Conservation (phyloP, 2,113 vertebrate genomes). For the Cephalopterus ornatus region DNA sequence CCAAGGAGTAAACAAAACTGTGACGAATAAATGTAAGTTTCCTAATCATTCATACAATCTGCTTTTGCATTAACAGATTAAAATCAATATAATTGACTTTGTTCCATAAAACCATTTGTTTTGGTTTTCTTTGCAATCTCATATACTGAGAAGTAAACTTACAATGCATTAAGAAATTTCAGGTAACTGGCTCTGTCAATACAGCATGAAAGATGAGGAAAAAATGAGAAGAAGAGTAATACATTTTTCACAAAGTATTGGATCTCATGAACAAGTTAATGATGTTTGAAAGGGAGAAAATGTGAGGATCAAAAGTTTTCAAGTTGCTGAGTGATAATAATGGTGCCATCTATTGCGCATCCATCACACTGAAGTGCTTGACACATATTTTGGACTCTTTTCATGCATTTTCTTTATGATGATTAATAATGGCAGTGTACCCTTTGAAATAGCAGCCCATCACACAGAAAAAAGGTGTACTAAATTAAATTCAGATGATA, state of each 20-base stretch:
- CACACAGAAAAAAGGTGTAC: background rate
- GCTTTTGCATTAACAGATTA: constrained; percentile 33
- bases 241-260: constrained; percentile 30
- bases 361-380: constrained; percentile 34
- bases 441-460: constrained; percentile 3
- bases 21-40: background rate
- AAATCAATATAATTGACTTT: constrained; percentile 62
- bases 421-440: constrained; percentile 24
- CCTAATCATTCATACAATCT: constrained; percentile 36
- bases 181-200: constrained; percentile 10
- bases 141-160: background rate
- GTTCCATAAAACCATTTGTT: background rate
- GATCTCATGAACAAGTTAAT: constrained; percentile 36
- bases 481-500: constrained; percentile 16
- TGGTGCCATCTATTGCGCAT: background rate
- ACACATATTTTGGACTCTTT: constrained; percentile 8
- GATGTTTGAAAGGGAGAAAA: constrained; percentile 25
- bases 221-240: constrained; percentile 21
- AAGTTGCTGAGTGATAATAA: constrained; percentile 39
- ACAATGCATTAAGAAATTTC: constrained; percentile 3
- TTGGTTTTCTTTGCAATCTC: background rate
- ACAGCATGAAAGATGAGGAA: constrained; percentile 16
- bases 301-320: constrained; percentile 28
- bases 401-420: constrained; percentile 28
- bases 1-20: background rate